Evolutionary conservation across 1,140 invertebrate genomes (phyloP), one percentile per base, ranked within the genome.

Genomic region (Nixonia krombeini): DNA sequence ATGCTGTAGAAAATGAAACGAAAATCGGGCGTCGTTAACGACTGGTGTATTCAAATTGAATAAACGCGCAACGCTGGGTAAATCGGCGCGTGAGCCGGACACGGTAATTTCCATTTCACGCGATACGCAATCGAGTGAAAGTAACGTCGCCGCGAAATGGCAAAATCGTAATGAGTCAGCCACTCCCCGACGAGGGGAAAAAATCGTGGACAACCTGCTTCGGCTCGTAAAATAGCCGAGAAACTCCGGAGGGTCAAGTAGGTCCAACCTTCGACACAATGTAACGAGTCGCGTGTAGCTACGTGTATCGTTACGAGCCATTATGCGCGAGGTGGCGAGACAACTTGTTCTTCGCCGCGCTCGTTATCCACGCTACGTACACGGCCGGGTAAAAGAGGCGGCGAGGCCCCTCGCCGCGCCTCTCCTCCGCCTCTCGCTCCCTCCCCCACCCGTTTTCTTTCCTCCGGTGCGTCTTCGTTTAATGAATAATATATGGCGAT

Each of bases 401-500:
- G 16, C 49, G 53, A 56, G 57, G 58, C 47, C 55, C 62, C 57
- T 68, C 58, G 35, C 40, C 65, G 44, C 26, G 29, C 38, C 40
- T 57, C 9, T 17, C n/a, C 15, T 38, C 29, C 61, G 52, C 45
- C 45, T 41, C 40, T 61, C 42, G 7, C 38, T 13, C 42, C 7
- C 29, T 7, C 26, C 10, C 59, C 58, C n/a, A n/a, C n/a, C n/a
- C n/a, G n/a, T n/a, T 63, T 41, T 26, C 18, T 26, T 51, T 51
- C 28, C 35, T 58, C 42, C 53, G 9, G 8, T 47, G 44, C 62
- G 58, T 58, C 62, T 71, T 62, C 58, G 64, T 71, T 65, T 66
- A 56, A 71, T 66, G 68, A 71, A 71, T 71, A 71, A 71, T 71
- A 71, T 71, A 71, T 71, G 57, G 62, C 62, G 63, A 71, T 72